Conservation (phyloP, 92 coral and sea anemone species). For the Ricordea florida region DNA sequence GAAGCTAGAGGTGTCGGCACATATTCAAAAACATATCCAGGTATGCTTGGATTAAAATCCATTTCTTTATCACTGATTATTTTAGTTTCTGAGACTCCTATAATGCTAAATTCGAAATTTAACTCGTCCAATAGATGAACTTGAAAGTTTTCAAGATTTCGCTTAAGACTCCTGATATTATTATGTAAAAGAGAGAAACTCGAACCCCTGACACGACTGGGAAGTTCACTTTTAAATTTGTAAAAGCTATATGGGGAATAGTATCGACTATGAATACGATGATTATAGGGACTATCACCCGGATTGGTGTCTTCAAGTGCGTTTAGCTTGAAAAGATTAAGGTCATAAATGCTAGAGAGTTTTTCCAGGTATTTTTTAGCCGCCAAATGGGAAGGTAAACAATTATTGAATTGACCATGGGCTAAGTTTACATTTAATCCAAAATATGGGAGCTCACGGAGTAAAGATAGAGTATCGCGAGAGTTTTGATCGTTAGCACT, state of each 20-base stretch:
- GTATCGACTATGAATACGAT: not conserved
- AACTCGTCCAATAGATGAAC: not conserved
- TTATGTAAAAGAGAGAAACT: slow-evolving; percentile 35
- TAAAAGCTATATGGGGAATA: not conserved
- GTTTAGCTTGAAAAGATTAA: not conserved
- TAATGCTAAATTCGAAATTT: slow-evolving; percentile 33
- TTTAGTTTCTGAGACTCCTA: slow-evolving; percentile 61
- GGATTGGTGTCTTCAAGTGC: not conserved
- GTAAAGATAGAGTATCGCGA: too few relatives aligned
- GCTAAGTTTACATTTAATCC: too few relatives aligned
- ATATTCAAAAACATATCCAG: slow-evolving; percentile 39
- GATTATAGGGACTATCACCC: not conserved
- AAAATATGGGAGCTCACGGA: too few relatives aligned
- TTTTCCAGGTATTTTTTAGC: too few relatives aligned
- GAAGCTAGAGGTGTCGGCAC: slow-evolving; percentile 36
- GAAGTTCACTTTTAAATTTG: not conserved
- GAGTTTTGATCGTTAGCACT: too few relatives aligned
- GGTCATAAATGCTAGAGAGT: not conserved
- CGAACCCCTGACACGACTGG: not conserved
- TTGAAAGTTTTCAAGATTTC: slow-evolving; percentile 36
- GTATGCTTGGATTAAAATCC: slow-evolving; percentile 47
- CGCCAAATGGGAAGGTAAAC: not conserved
- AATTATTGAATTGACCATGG: too few relatives aligned
- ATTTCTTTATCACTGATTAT: not conserved
- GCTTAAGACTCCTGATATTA: slow-evolving; percentile 40